These are phyloP conservation scores for Calliphora vicina DNA, from an alignment of 1,140 invertebrate genomes.

Conservation along the genomic window DNA sequence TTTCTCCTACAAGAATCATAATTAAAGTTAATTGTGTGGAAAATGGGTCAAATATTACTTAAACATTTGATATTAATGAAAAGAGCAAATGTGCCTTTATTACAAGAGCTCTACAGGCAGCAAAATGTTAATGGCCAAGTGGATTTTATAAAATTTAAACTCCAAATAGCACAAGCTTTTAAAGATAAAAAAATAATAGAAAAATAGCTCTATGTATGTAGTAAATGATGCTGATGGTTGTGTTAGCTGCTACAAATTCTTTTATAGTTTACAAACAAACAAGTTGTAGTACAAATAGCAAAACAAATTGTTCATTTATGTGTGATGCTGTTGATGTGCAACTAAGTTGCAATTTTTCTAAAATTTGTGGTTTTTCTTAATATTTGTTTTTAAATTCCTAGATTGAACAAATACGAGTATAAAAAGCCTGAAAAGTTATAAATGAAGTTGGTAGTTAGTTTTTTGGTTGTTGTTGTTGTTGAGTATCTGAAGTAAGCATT, in stretches of 20 bases:
- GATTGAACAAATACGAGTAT: not conserved
- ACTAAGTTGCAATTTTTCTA: not conserved
- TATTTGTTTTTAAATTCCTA: not conserved
- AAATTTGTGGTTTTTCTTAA: not conserved
- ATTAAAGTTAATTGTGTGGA: constrained; percentile 31
- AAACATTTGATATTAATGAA: not conserved
- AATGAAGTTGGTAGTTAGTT: not conserved
- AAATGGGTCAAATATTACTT: constrained; percentile 28
- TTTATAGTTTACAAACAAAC: not conserved
- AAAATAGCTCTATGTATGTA: no score
- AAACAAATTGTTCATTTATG: not conserved
- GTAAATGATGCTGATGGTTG: no score
- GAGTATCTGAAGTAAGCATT: not conserved
- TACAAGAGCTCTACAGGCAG: not conserved
- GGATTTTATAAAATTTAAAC: no score
- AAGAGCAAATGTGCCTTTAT: not conserved
- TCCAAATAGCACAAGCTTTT: not conserved
- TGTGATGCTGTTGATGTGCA: not conserved
- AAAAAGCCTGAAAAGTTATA: not conserved
- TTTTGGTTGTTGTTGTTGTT: no score
- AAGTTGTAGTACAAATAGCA: not conserved
- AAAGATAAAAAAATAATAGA: not conserved
- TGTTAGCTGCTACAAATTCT: no score
- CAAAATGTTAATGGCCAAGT: not conserved
- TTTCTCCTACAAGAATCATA: constrained; percentile 13